Percentiles rank a stretch among this genome's conserved stretches.
phyloP scores from a whole-genome alignment of 2,888 invertebrate genomes.

The Lingula anatina region DNA sequence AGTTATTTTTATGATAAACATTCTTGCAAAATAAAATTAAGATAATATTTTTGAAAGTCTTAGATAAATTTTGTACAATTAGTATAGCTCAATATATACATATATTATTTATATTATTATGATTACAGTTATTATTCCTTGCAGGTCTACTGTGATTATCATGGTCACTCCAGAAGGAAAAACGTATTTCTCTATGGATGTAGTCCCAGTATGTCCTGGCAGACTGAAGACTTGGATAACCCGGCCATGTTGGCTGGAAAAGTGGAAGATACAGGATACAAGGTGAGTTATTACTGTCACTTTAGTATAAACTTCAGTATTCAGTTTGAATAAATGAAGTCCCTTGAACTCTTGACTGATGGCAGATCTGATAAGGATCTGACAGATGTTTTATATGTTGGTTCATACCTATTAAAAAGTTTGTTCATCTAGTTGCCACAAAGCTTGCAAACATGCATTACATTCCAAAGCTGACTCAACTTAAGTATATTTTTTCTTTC shows the following conservation, averaged over 20 bases:
- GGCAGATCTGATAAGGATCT: not conserved
- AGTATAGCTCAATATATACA: no score
- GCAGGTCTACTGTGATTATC: conserved; percentile 49
- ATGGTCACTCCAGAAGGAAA: conserved; percentile 80
- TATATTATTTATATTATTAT: no score
- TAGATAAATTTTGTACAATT: no score
- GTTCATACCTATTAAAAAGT: no score
- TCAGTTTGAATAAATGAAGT: not conserved
- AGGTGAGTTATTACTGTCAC: conserved; percentile 20
- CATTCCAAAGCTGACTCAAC: no score
- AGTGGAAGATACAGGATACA: conserved; percentile 38
- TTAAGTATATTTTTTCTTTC: conserved; percentile 10
- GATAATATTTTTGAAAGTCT: no score
- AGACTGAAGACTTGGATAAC: conserved; percentile 41
- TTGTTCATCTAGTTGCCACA: no score
- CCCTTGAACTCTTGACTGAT: not conserved
- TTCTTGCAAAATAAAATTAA: no score
- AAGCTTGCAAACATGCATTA: no score
- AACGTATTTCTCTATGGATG: conserved; percentile 97
- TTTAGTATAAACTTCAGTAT: no score
- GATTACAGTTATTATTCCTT: conserved; percentile 3
- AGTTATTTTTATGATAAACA: no score
- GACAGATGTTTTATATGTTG: no score
- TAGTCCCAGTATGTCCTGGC: conserved; percentile 54
- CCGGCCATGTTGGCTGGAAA: conserved; percentile 19